Evolutionary conservation across 2,888 invertebrate species (phyloP).

Genomic region (Iselma pallidipennis): DNA sequence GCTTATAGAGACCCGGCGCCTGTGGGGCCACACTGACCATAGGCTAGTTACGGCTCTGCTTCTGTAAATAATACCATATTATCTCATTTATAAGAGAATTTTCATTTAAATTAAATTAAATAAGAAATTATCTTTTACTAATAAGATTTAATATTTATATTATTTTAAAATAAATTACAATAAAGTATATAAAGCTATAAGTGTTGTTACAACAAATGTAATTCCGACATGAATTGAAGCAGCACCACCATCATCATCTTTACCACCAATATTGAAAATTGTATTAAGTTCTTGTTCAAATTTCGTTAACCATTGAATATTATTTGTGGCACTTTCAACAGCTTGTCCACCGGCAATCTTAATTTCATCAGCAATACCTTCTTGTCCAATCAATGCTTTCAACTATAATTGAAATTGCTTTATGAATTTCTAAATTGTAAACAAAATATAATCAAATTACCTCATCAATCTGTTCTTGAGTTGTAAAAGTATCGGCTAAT

Average conservation of each 20-base stretch:
- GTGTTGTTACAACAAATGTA: background rate
- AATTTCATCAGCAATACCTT: constrained; percentile 12
- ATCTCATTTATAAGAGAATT: too few relatives aligned
- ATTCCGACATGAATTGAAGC: background rate
- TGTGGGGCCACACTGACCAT: too few relatives aligned
- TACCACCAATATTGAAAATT: background rate
- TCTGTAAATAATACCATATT: too few relatives aligned
- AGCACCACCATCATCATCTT: background rate
- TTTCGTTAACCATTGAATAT: constrained; percentile 14
- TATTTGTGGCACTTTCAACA: constrained; percentile 13
- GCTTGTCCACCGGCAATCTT: constrained; percentile 12
- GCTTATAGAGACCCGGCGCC: too few relatives aligned
- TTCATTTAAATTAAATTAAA: too few relatives aligned
- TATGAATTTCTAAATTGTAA: background rate
- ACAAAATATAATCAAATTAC: constrained; percentile 3
- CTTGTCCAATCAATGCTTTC: constrained; percentile 3
- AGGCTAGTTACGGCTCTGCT: too few relatives aligned
- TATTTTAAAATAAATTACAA: background rate
- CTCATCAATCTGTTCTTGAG: constrained; percentile 15
- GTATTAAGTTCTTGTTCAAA: background rate
- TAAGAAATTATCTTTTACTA: background rate
- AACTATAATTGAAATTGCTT: constrained; percentile 13
- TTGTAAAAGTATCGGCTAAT: constrained; percentile 31
- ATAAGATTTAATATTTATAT: background rate
- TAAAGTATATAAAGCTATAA: background rate